phyloP scores from a whole-genome alignment of 1,140 invertebrate species.

The Ceratoteleas bidentatus region DNA sequence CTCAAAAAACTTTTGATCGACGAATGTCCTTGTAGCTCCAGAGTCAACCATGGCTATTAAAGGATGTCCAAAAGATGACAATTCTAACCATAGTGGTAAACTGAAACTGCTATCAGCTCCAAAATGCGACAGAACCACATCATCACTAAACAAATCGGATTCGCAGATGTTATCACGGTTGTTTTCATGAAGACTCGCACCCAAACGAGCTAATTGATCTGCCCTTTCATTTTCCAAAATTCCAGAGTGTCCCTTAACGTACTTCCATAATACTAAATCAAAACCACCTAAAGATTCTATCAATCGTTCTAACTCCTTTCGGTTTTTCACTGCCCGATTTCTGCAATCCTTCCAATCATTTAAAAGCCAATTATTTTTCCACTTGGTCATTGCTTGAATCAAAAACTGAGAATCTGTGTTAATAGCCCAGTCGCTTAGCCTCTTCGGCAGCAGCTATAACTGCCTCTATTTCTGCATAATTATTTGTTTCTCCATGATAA shows the following conservation, averaged over 20 bases:
- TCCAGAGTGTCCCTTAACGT: no score
- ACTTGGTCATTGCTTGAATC: conserved; percentile 3
- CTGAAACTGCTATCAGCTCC: background rate
- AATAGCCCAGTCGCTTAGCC: background rate
- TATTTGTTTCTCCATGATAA: background rate
- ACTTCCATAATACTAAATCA: no score
- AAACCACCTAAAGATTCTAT: background rate
- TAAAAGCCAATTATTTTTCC: conserved; percentile 12
- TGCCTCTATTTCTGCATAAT: no score
- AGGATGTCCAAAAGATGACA: background rate
- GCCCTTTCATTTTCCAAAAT: no score
- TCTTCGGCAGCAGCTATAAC: background rate
- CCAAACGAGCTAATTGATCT: no score
- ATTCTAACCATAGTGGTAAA: background rate
- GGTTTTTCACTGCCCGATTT: conserved; percentile 1
- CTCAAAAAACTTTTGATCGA: background rate
- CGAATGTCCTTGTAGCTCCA: conserved; percentile 10
- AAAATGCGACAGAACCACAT: background rate
- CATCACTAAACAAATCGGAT: background rate
- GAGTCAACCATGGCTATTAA: conserved; percentile 4
- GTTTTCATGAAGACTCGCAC: background rate
- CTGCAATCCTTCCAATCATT: conserved; percentile 15
- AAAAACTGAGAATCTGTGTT: conserved; percentile 26
- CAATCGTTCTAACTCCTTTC: background rate
- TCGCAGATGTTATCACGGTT: background rate